These are phyloP conservation scores for Spisula solida DNA, from an alignment of 2,888 invertebrate genomes.

Conservation along the genomic window DNA sequence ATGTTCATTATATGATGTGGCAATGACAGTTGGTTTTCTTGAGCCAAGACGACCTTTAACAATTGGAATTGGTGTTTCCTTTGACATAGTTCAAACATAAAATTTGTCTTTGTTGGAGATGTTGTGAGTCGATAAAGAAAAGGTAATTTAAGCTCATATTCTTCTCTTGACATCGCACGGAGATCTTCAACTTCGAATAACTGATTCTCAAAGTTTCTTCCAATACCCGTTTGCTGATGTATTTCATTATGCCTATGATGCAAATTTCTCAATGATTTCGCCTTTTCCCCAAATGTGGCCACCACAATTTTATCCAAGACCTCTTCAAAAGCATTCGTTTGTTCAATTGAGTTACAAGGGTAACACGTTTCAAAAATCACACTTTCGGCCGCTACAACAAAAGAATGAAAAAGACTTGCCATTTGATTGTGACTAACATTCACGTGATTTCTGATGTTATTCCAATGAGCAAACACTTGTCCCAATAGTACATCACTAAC, in stretches of 20 bases:
- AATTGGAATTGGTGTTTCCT: not conserved
- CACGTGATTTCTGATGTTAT: not conserved
- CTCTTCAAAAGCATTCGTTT: not conserved
- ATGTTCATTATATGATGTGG: constrained; percentile 58
- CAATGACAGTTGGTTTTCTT: constrained; percentile 44
- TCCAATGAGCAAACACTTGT: not conserved
- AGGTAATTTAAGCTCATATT: not conserved
- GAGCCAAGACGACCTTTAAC: not conserved
- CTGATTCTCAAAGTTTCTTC: not conserved
- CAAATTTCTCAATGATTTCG: not conserved
- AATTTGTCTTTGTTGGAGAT: not conserved
- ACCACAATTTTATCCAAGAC: not conserved
- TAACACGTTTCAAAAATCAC: not conserved
- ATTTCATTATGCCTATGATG: not conserved
- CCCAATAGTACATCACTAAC: not conserved
- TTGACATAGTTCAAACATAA: not conserved
- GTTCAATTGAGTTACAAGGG: not conserved
- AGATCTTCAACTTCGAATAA: constrained; percentile 19
- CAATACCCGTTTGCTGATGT: not conserved
- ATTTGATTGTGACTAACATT: constrained; percentile 2
- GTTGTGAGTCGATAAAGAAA: not conserved
- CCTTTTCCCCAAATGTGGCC: not conserved
- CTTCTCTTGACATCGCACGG: not conserved
- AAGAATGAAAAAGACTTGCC: not conserved
- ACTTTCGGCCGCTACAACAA: not conserved